A percentile compares a stretch with the other conserved stretches of the same genome.
Conservation (phyloP, 2,113 vertebrate species). For the Nyctibius bracteatus region DNA sequence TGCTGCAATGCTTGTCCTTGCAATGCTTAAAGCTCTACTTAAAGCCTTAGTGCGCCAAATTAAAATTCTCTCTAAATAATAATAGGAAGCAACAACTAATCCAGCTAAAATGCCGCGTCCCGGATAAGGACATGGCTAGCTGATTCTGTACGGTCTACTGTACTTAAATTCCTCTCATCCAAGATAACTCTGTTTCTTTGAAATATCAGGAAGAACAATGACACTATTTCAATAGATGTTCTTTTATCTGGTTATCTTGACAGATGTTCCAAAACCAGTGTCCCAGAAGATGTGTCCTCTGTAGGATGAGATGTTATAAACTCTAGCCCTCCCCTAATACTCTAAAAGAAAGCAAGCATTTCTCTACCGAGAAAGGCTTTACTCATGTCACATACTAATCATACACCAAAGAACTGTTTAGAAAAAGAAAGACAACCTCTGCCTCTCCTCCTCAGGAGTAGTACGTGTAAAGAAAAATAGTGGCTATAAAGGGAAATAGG, state of each 20-base stretch:
- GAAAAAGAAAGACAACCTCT: background rate
- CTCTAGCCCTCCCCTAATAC: background rate
- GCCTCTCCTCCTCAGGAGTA: background rate
- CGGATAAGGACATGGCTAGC: background rate
- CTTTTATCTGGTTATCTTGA: conserved; percentile 12
- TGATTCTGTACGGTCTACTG: background rate
- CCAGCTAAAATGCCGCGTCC: background rate
- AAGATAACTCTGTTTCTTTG: background rate
- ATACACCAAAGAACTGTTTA: background rate
- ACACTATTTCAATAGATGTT: background rate
- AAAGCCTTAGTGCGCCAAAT: background rate
- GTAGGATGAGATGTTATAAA: background rate
- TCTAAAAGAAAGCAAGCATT: background rate
- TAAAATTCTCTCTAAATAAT: background rate
- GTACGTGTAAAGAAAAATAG: background rate
- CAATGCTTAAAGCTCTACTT: background rate
- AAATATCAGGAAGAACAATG: background rate
- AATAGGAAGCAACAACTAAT: background rate
- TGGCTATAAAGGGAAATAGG: background rate
- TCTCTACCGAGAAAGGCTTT: background rate
- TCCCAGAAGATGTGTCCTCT: conserved; percentile 6
- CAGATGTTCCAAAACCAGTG: background rate
- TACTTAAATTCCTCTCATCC: background rate
- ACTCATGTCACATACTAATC: conserved; percentile 3
- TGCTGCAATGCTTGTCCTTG: background rate